Evolutionary conservation across 2,113 vertebrate genomes (phyloP), one percentile per base, ranked within the genome.

Genomic region (Meles meles): DNA sequence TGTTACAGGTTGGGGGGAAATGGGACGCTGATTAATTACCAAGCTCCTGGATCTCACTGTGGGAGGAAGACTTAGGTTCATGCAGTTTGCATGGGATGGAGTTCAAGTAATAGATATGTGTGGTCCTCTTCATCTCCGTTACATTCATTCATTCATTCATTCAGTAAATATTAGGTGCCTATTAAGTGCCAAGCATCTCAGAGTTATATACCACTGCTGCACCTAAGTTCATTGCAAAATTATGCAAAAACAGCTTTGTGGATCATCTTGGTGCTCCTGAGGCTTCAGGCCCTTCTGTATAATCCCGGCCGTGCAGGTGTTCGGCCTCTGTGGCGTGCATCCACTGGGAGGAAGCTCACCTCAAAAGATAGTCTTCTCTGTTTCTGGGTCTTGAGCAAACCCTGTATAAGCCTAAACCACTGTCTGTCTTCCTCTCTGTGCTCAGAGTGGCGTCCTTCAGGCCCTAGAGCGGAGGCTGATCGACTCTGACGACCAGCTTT

Each of bases 281-380:
- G 71, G 34, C 88, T 49, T 79, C 84, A 20, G 15, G 20, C 27
- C 47, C 71, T 44, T 49, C 37, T 17, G 0, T 2, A 1, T 7
- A 11, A 34, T 6, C 44, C 77, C 55, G 3, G 20, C 63, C 63
- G 57, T 34, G 6, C 61, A 39, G 11, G 20, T 18, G 47, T 37
- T 37, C 44, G 6, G 3, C 6, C 3, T 88, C 6, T 11, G 2
- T 17, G 4, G 31, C 20, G 0, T 5, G 13, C 31, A 44, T 39
- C 23, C 39, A 0, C 3, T n/a, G n/a, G 55, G 42, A 89, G 39
- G 82, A 65, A 29, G 12, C 61, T 72, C 37, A 17, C 71, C 67
- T 13, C 44, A 69, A 25, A 27, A 39, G 49, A 61, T 9, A 7
- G 31, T 57, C n/a, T 18, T 57, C 57, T 57, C 14, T 37, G 0